These are phyloP conservation scores for Drosophila lacicola DNA, from an alignment of 2,888 invertebrate genomes.

Conservation along the genomic window DNA sequence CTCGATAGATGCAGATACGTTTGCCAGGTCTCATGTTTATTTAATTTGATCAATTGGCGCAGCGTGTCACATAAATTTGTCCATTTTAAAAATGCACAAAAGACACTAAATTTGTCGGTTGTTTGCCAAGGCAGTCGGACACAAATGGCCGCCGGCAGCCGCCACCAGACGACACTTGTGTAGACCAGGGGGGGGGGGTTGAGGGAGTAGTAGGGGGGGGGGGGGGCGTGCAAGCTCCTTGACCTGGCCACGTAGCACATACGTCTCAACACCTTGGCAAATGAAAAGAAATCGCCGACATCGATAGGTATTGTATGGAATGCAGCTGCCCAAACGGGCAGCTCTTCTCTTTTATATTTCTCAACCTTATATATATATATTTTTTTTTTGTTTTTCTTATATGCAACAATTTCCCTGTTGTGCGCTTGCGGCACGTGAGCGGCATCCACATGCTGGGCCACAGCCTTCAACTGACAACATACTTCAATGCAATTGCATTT, in stretches of 20 bases:
- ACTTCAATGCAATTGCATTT: conserved; percentile 79
- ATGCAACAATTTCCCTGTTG: conserved; percentile 59
- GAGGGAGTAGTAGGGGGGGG: too few relatives aligned
- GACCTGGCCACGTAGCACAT: conserved; percentile 65
- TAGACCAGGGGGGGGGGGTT: conserved; percentile 2
- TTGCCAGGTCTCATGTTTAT: conserved; percentile 77
- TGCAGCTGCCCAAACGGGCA: conserved; percentile 24
- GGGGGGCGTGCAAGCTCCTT: conserved; percentile 16
- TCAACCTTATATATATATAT: background rate
- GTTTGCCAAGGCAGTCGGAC: conserved; percentile 51
- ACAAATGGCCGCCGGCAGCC: conserved; percentile 31
- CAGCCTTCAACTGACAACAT: conserved; percentile 62
- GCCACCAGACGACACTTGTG: conserved; percentile 58
- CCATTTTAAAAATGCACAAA: conserved; percentile 71
- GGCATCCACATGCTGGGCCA: conserved; percentile 34
- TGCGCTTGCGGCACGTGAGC: conserved; percentile 43
- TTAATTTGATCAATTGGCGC: conserved; percentile 83
- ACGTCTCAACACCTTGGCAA: conserved; percentile 75
- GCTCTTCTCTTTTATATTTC: conserved; percentile 3
- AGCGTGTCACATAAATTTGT: conserved; percentile 82
- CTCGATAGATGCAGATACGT: conserved; percentile 8
- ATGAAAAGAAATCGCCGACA: conserved; percentile 72
- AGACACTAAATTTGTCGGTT: conserved; percentile 66
- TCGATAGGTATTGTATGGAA: conserved; percentile 34
- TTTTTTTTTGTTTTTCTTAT: conserved; percentile 14